Evolutionary conservation across 2,113 vertebrate species (phyloP).

Genomic region (Spilogale gracilis): DNA sequence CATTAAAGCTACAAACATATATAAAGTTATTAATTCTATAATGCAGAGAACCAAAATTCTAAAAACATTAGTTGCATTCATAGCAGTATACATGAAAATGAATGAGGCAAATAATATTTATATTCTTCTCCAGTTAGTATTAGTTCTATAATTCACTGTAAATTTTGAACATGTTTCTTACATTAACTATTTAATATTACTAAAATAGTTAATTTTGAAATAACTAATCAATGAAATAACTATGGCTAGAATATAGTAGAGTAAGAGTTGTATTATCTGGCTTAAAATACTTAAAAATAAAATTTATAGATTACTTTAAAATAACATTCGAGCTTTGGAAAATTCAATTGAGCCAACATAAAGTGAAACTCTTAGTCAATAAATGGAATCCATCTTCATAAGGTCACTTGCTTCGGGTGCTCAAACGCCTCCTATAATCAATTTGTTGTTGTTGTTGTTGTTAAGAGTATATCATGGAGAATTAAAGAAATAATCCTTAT

Average conservation of each 20-base stretch:
- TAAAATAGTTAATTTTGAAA: slow-evolving; percentile 53
- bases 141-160: background rate
- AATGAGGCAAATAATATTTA: slow-evolving; percentile 14
- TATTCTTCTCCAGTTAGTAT: background rate
- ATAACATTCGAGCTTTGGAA: background rate
- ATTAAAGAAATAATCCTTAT: background rate
- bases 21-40: background rate
- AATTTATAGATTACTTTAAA: slow-evolving; percentile 22
- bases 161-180: background rate
- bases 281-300: slow-evolving; percentile 35
- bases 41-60: background rate
- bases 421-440: background rate
- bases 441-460: background rate
- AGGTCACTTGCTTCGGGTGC: background rate
- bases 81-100: background rate
- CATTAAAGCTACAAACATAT: background rate
- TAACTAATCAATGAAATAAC: background rate
- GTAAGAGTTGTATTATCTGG: background rate
- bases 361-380: background rate
- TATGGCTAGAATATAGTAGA: background rate
- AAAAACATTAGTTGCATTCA: background rate
- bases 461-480: background rate
- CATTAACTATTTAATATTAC: slow-evolving; percentile 29
- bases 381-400: background rate
- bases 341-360: background rate